Evolutionary conservation across 2,113 vertebrate species (phyloP), one percentile per base, ranked within the genome.

Genomic region (Tapirus terrestris): DNA sequence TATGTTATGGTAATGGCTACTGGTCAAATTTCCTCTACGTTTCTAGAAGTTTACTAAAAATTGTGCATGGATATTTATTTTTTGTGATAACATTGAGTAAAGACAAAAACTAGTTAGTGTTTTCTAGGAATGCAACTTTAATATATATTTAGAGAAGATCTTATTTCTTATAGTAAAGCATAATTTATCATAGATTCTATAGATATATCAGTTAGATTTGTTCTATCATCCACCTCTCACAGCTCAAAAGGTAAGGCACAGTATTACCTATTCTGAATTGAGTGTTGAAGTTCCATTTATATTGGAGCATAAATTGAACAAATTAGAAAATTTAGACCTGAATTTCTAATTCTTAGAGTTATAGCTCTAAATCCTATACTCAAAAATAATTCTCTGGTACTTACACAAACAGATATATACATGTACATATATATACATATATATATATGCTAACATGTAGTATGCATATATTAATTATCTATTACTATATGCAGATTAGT

Each of bases 11-110:
- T 93, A 97, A 91, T 77, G 33, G 16, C 39, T 97, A 14, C 45
- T 76, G 43, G 25, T 25, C 0, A 84, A 72, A 87, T 92, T 96
- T 51, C 29, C 5, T 86, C 1, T 89, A 0, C 39, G 60, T 95
- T 97, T 95, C 92, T 88, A 94, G 73, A 72, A 96, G 68, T 75
- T 95, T 95, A 29, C 81, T 95, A 53, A 93, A 96, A 95, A 96
- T 58, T 93, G 39, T 72, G 10, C 0, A 75, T 56, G 31, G 18
- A 61, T 56, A 90, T 21, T 89, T 27, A 4, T 75, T 65, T 70
- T 68, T 77, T 65, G 36, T 68, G 82, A 68, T 96, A 96, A 90
- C 13, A 92, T 39, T 43, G 45, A 90, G 5, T 63, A 97, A 97
- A 97, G 51, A 93, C 63, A 73, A 81, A 21, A 80, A 80, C 9